phyloP scores from a whole-genome alignment of 2,797 vertebrate genomes.

The Takifugu ocellatus region DNA sequence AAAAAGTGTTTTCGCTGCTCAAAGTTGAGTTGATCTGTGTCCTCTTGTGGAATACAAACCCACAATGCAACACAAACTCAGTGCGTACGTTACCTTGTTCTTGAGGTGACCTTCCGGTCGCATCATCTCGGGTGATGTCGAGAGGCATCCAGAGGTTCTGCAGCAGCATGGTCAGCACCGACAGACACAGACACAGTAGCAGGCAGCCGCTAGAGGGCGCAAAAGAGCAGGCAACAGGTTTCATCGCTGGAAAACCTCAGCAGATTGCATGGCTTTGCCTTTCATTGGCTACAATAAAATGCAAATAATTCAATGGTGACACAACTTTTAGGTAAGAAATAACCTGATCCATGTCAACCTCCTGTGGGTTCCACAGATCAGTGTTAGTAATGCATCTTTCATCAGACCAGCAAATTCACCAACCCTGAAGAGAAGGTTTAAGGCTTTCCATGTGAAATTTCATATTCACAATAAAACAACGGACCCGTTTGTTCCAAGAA shows the following conservation, averaged over 20 bases:
- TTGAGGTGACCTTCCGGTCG: constrained; percentile 54
- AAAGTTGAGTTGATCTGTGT: too few relatives aligned
- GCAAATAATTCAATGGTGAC: constrained; percentile 24
- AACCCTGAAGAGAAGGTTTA: constrained; percentile 13
- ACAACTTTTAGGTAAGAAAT: constrained; percentile 23
- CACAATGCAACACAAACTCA: too few relatives aligned
- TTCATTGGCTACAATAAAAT: background rate
- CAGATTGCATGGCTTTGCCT: background rate
- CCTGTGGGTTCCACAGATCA: background rate
- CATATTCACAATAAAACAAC: background rate
- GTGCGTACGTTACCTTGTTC: constrained; percentile 49
- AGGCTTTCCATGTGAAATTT: background rate
- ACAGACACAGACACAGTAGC: constrained; percentile 66
- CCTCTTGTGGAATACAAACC: too few relatives aligned
- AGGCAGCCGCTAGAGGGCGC: constrained; percentile 69
- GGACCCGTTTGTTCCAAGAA: background rate
- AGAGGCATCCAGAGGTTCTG: constrained; percentile 68
- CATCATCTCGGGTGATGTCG: constrained; percentile 45
- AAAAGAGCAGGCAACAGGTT: constrained; percentile 26
- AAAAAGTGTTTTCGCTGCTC: too few relatives aligned
- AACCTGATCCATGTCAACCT: too few relatives aligned
- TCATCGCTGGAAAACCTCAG: background rate
- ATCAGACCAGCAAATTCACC: constrained; percentile 32
- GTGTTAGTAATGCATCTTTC: constrained; percentile 41
- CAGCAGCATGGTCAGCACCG: constrained; percentile 63